Conservation (phyloP, 1,140 invertebrate genomes). For the Cylas formicarius region DNA sequence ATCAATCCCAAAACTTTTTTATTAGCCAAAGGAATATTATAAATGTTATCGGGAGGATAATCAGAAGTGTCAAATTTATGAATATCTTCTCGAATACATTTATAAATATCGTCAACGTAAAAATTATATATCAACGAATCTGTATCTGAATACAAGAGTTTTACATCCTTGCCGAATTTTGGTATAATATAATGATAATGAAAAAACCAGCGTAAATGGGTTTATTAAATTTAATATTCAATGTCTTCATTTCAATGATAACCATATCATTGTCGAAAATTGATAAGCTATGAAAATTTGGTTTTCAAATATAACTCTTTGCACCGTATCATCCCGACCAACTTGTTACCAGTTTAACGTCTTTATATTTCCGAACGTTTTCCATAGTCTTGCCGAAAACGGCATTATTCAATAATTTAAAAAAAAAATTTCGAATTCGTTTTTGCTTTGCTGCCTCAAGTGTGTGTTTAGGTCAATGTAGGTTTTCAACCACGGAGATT, state of each 20-base stretch:
- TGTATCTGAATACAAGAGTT: conserved; percentile 4
- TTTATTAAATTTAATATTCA: conserved; percentile 21
- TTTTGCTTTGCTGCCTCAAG: too few species aligned
- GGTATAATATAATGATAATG: conserved; percentile 9
- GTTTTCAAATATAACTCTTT: conserved; percentile 20
- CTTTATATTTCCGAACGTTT: conserved; percentile 23
- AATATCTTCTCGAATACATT: too few species aligned
- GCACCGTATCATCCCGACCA: conserved; percentile 21
- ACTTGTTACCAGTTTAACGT: conserved; percentile 21
- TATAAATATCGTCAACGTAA: conserved; percentile 6
- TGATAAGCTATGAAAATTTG: conserved; percentile 23
- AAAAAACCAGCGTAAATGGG: conserved; percentile 22
- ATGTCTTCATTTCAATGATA: conserved; percentile 23
- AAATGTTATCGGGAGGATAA: too few species aligned
- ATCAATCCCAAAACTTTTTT: too few species aligned
- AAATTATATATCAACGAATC: too few species aligned
- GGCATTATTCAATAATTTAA: too few species aligned
- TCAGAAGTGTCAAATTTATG: too few species aligned
- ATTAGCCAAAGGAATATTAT: too few species aligned
- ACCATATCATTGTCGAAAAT: conserved; percentile 24
- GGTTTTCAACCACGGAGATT: too few species aligned
- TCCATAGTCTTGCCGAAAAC: too few species aligned
- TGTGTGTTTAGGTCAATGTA: too few species aligned
- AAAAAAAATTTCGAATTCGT: too few species aligned
- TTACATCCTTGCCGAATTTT: background rate